Base-by-base conservation (phyloP, 2,113 vertebrate genomes). In the Microcebus murinus region DNA sequence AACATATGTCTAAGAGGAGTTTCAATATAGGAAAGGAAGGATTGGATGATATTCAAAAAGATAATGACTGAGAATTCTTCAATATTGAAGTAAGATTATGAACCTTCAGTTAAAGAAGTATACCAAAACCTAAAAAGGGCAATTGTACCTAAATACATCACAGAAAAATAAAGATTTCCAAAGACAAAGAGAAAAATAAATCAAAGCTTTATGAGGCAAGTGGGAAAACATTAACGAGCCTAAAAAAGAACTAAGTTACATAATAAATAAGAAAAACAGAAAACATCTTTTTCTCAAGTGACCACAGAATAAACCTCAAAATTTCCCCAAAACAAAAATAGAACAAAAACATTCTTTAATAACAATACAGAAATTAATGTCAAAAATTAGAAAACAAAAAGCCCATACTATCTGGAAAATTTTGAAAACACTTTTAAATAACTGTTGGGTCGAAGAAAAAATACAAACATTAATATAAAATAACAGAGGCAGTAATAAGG, bases 301-400 rank as follows among this genome's bases (percentile, higher is more conserved):
- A 93, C 67, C 90, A 87, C 68, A 90, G 68, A 89, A 88, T 5
- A 87, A 95, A 90, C 57, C n/a, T 96, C 84, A 67, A 59, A 86
- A 80, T 94, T 95, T 76, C 81, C 81, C 57, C 48, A 59, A 52
- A 80, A 71, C 59, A 74, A 87, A 93, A 88, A 61, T 61, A 88
- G 82, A 77, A 96, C 21, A 70, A 95, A 85, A 70, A 70, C 11
- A 61, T 65, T 76, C 9, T 94, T 55, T 65, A 94, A 87, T 77
- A 34, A 81, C 36, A 77, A 63, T 34, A 15, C 50, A 92, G 84
- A 95, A 87, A 94, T 87, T 48, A 79, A 50, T 57, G 27, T 95
- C 20, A 93, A 89, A 96, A 96, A 36, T 13, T 29, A 34, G 20
- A 80, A 57, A 80, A 36, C 63, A 80, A 83, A 88, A 92, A 73